Evolutionary conservation across 2,888 invertebrate genomes (phyloP).

Genomic region (Oligia latruncula): DNA sequence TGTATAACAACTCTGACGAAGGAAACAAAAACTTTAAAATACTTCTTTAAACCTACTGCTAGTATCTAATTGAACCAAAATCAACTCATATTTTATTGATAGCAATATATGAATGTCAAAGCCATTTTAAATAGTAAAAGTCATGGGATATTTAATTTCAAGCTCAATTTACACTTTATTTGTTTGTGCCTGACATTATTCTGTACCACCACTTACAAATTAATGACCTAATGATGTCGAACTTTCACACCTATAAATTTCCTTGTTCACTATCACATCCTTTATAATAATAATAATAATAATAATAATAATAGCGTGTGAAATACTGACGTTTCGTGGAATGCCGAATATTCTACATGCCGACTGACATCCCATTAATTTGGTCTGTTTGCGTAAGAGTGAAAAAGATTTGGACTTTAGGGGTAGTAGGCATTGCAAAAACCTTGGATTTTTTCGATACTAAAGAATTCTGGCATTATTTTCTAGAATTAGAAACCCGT

Average conservation of each 20-base stretch:
- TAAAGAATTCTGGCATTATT: not conserved
- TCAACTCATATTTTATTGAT: not conserved
- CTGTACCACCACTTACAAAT: not conserved
- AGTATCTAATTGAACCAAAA: not conserved
- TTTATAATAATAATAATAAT: too few species aligned
- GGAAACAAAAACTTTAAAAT: not conserved
- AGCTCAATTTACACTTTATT: not conserved
- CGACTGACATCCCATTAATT: conserved; percentile 13
- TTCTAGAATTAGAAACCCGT: not conserved
- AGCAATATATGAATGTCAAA: not conserved
- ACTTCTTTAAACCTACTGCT: too few species aligned
- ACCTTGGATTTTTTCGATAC: not conserved
- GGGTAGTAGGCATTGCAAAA: not conserved
- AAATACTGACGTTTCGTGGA: conserved; percentile 20
- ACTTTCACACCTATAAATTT: not conserved
- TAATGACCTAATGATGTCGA: conserved; percentile 6
- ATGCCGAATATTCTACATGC: conserved; percentile 17
- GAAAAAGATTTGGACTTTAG: conserved; percentile 4
- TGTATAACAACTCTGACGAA: not conserved
- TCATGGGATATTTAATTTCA: not conserved
- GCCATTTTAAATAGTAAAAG: not conserved
- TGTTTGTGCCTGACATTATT: not conserved
- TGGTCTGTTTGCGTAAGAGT: conserved; percentile 5
- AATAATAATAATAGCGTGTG: conserved; percentile 29
- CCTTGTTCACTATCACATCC: not conserved